Evolutionary conservation across 2,797 vertebrate species (phyloP).

Genomic region (Sphenodon punctatus): DNA sequence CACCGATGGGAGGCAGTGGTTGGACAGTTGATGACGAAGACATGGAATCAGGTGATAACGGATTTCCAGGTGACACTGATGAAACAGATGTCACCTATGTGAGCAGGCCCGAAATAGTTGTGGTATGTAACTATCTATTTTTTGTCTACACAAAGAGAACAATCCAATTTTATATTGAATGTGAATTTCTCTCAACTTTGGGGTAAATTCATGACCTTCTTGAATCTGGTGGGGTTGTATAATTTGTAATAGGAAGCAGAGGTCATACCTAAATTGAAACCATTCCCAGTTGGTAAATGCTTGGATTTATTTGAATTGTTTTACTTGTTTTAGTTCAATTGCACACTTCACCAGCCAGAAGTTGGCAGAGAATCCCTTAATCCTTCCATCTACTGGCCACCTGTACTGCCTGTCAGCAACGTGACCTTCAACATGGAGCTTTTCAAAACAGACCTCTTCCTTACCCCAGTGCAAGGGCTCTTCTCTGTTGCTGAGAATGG

Average conservation of each 20-base stretch:
- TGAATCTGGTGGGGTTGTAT: background rate
- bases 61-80: constrained; percentile 75
- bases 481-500: constrained; percentile 77
- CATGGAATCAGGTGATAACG: constrained; percentile 83
- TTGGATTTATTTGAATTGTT: background rate
- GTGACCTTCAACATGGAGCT: constrained; percentile 90
- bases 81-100: constrained; percentile 68
- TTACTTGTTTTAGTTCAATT: constrained; percentile 86
- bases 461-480: constrained; percentile 71
- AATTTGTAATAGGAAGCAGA: fast-evolving
- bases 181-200: background rate
- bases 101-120: constrained; percentile 70
- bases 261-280: background rate
- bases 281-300: background rate
- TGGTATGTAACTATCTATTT: constrained; percentile 67
- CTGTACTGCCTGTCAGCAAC: constrained; percentile 69
- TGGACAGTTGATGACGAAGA: constrained; percentile 83
- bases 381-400: constrained; percentile 35
- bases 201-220: background rate
- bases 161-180: background rate
- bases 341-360: constrained; percentile 79
- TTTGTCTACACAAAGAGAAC: constrained; percentile 1
- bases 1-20: constrained; percentile 85
- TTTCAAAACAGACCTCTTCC: constrained; percentile 80
- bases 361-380: constrained; percentile 39